phyloP scores from a whole-genome alignment of 2,113 vertebrate species.

The Phoenicopterus ruber region DNA sequence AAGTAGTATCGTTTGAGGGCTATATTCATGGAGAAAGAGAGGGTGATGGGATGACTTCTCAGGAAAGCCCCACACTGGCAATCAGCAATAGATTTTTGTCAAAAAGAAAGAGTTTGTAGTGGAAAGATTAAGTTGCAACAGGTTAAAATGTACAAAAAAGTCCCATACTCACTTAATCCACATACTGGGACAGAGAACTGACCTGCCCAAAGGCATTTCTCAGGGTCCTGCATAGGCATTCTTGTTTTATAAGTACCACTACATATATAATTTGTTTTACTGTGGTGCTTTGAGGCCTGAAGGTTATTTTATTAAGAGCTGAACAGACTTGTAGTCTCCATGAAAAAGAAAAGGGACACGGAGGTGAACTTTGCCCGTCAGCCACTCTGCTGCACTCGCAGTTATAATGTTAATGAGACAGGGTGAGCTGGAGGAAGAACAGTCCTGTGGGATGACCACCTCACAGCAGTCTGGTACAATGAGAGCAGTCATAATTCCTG shows the following conservation, averaged over 20 bases:
- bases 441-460: background rate
- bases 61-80: background rate
- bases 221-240: background rate
- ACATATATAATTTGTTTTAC: background rate
- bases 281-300: background rate
- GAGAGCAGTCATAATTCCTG: background rate
- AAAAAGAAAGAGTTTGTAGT: background rate
- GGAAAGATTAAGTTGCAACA: background rate
- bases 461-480: background rate
- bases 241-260: background rate
- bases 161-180: background rate
- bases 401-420: constrained; percentile 13
- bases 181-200: background rate
- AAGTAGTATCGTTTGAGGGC: background rate
- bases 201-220: background rate
- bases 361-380: background rate
- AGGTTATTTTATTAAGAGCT: constrained; percentile 19
- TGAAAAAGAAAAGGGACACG: background rate
- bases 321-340: constrained; percentile 18
- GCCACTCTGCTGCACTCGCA: background rate
- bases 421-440: constrained; percentile 26
- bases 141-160: background rate
- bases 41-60: background rate
- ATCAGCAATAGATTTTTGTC: background rate
- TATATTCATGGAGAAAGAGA: background rate